Percentiles rank a stretch among this genome's conserved stretches.
Evolutionary conservation across 2,888 invertebrate species (phyloP).

Genomic region (Campoplex nolae): DNA sequence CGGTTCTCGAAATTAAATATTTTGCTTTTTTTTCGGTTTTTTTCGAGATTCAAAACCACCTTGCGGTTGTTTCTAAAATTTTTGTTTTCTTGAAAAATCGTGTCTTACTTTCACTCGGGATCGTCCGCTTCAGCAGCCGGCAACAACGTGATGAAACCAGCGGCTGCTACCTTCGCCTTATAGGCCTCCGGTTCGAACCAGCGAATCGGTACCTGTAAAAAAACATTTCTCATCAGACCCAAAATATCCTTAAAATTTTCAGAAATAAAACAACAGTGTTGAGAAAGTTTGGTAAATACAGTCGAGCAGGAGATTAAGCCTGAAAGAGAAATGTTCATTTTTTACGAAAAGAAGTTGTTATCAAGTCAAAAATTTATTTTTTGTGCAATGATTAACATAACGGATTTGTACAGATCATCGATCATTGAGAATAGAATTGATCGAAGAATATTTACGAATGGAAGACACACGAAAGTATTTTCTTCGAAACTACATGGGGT

Average conservation of each 20-base stretch:
- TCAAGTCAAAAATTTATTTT: too few relatives aligned
- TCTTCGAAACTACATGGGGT: too few relatives aligned
- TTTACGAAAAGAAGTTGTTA: too few relatives aligned
- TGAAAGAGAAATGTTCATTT: neutral
- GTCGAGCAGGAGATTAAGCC: neutral
- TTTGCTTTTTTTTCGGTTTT: slow-evolving; percentile 27
- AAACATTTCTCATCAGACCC: slow-evolving; percentile 23
- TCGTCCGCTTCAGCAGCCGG: slow-evolving; percentile 80
- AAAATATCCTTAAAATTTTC: neutral
- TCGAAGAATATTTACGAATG: too few relatives aligned
- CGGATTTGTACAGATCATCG: too few relatives aligned
- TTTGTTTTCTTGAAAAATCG: slow-evolving; percentile 42
- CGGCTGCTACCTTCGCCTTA: slow-evolving; percentile 82
- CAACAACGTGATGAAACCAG: slow-evolving; percentile 81
- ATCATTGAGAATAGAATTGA: too few relatives aligned
- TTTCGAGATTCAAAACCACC: slow-evolving; percentile 35
- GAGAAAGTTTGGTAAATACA: neutral
- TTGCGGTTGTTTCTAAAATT: slow-evolving; percentile 44
- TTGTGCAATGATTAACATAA: too few relatives aligned
- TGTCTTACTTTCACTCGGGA: slow-evolving; percentile 75
- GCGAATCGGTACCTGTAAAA: slow-evolving; percentile 82
- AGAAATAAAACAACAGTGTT: neutral
- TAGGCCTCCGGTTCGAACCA: slow-evolving; percentile 84
- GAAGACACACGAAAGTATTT: too few relatives aligned
- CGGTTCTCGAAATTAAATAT: slow-evolving; percentile 10